Conservation (phyloP, 2,888 invertebrate species). For the Teinopalpus imperialis region DNA sequence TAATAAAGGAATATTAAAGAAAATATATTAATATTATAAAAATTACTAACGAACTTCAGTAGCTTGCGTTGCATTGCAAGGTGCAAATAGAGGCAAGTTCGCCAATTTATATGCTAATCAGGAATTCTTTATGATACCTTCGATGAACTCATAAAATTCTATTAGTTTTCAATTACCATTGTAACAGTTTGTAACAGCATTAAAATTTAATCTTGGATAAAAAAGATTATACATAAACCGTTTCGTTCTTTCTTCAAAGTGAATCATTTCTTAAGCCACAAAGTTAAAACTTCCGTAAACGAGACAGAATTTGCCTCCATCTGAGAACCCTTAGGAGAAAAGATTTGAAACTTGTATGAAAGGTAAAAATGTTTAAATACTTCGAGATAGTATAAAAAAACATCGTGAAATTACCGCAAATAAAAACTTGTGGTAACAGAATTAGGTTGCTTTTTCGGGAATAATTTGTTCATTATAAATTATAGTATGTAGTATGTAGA, state of each 20-base stretch:
- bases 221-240: neutral
- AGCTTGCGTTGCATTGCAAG: constrained; percentile 59
- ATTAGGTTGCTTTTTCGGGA: no score
- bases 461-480: no score
- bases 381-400: no score
- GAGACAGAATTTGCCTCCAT: neutral
- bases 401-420: no score
- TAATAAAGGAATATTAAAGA: no score
- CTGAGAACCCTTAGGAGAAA: neutral
- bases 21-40: no score
- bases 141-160: constrained; percentile 50
- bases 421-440: no score
- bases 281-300: neutral
- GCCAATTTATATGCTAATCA: constrained; percentile 80
- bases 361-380: constrained; percentile 1
- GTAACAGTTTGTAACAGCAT: constrained; percentile 15
- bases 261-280: neutral
- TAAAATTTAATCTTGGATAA: constrained; percentile 3
- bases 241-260: neutral
- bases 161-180: constrained; percentile 35
- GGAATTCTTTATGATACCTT: constrained; percentile 47
- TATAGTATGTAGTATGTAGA: no score
- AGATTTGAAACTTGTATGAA: neutral
- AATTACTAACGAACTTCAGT: constrained; percentile 61
- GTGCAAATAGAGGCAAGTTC: constrained; percentile 79